Base-by-base conservation (phyloP, 2,888 invertebrate genomes). In the Cataglyphis albicans region DNA sequence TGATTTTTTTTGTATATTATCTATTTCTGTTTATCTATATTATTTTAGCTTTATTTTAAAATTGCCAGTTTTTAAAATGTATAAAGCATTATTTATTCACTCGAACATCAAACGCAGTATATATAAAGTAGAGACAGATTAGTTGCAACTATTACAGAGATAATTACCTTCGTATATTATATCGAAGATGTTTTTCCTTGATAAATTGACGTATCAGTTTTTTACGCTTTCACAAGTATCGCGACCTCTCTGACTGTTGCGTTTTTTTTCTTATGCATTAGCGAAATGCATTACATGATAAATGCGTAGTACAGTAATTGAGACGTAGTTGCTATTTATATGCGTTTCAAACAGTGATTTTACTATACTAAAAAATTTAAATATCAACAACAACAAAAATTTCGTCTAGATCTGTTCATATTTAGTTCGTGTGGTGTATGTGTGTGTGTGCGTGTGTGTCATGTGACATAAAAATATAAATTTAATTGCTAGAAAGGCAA, bases 151-250 rank as follows among this genome's bases (percentile, higher is more conserved):
- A 55, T 72, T 67, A 12, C 38, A 57, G n/a, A 61, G 67, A 81
- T 55, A 61, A 84, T 83, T 82, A 29, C 67, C 74, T 59, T 15
- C 59, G 48, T n/a, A 55, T 73, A 38, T 48, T 81, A 38, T 81
- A 41, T 72, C 72, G 65, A 83, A 84, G 83, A 84, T 74, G 75
- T 86, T 89, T 80, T 84, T 70, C 64, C 72, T 68, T 76, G 84
- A 91, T 91, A 91, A 91, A 91, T 90, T 90, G 89, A 83, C 86
- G 87, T 87, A 88, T 86, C 85, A 88, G 84, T 90, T 91, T 86
- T 83, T 83, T 67, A 48, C 84, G 83, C 84, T 85, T 87, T 87
- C 87, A 7, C 89, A 88, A 91, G 86, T 90, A 86, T 84, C 86
- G 82, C 81, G 32, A 86, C 74, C 76, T 35, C 35, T 35, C 35